phyloP scores from a whole-genome alignment of 2,113 vertebrate species.

The Sitta europaea region DNA sequence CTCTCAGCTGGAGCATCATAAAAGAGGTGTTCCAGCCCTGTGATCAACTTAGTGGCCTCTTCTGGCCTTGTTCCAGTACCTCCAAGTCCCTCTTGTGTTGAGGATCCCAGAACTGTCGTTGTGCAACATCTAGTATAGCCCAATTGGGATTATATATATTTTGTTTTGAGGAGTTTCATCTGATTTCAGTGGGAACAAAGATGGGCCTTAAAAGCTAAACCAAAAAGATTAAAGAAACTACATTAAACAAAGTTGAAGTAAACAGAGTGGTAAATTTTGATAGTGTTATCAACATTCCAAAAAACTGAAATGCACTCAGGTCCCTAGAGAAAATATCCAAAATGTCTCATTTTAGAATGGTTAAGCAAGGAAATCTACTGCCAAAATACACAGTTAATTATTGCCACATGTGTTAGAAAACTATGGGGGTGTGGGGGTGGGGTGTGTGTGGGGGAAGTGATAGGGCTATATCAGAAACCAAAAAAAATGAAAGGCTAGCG shows the following conservation, averaged over 20 bases:
- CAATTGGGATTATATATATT: not conserved
- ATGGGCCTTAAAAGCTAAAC: not conserved
- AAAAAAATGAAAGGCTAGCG: not conserved
- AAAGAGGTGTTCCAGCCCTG: not conserved
- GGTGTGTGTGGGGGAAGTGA: too few species aligned
- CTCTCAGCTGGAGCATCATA: not conserved
- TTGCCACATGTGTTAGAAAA: not conserved
- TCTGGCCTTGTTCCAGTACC: not conserved
- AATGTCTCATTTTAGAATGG: not conserved
- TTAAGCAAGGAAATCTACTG: not conserved
- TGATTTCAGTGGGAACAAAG: not conserved
- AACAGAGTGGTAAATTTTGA: not conserved
- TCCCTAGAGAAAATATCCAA: not conserved
- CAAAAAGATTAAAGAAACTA: not conserved
- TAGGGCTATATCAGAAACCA: not conserved
- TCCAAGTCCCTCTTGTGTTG: not conserved
- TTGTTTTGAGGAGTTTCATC: fast-evolving
- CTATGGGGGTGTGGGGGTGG: too few species aligned
- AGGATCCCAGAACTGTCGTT: not conserved
- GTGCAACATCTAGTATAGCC: not conserved
- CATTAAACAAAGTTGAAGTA: not conserved
- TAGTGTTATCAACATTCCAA: not conserved
- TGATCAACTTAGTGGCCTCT: too few species aligned
- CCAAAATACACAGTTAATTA: not conserved
- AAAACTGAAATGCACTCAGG: not conserved